phyloP scores from a whole-genome alignment of 30 jellyfish, hydroid and myxozoan species.

The Pelagia noctiluca region DNA sequence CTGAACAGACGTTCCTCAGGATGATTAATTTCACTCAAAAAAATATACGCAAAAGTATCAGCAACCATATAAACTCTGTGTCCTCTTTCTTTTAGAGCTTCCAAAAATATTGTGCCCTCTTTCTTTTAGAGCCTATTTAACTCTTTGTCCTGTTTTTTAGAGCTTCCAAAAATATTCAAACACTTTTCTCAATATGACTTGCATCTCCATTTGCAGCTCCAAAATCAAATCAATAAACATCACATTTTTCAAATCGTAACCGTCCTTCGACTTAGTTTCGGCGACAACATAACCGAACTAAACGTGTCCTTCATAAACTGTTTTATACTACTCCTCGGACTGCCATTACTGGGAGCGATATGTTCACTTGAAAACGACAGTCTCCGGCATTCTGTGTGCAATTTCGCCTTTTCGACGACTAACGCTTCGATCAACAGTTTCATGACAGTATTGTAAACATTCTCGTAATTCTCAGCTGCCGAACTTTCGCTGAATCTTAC shows the following conservation, averaged over 20 bases:
- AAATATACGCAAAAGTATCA: too few species aligned
- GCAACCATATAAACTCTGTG: too few species aligned
- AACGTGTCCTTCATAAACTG: conserved; percentile 65
- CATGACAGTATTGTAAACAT: conserved; percentile 71
- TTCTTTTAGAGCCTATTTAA: too few species aligned
- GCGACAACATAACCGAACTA: conserved; percentile 44
- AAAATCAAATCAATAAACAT: too few species aligned
- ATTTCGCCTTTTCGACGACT: conserved; percentile 64
- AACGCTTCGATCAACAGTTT: conserved; percentile 70
- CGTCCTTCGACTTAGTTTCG: conserved; percentile 60
- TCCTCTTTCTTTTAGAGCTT: too few species aligned
- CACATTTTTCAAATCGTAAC: conserved; percentile 2
- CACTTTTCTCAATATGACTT: too few species aligned
- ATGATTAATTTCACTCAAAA: too few species aligned
- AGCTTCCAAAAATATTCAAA: too few species aligned
- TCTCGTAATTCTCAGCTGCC: conserved; percentile 87
- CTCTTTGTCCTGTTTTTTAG: too few species aligned
- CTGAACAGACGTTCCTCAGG: too few species aligned
- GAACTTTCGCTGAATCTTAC: conserved; percentile 84
- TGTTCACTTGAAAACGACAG: conserved; percentile 53
- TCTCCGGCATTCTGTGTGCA: conserved; percentile 48
- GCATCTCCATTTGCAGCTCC: too few species aligned
- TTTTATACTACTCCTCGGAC: conserved; percentile 43
- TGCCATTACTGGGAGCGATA: conserved; percentile 17
- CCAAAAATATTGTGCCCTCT: too few species aligned